Conservation (phyloP, 2,797 vertebrate species). For the Heterohyrax brucei region DNA sequence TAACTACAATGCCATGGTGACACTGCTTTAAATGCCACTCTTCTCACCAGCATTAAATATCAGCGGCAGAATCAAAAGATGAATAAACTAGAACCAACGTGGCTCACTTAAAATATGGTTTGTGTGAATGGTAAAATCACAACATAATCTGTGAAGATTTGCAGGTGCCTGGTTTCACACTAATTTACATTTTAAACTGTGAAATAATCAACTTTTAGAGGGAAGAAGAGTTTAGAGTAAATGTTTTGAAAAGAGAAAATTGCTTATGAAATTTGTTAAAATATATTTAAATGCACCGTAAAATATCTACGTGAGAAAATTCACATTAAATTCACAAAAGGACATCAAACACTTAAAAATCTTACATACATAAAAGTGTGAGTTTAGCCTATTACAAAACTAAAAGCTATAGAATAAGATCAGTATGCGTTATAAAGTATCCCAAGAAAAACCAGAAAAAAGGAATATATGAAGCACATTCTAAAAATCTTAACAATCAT, state of each 20-base stretch:
- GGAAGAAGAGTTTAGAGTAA: conserved; percentile 10
- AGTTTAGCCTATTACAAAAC: conserved; percentile 59
- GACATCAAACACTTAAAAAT: conserved; percentile 36
- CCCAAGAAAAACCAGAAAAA: conserved; percentile 50
- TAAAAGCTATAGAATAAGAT: conserved; percentile 38
- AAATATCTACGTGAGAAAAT: conserved; percentile 53
- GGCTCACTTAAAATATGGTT: conserved; percentile 16
- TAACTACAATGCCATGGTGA: not conserved
- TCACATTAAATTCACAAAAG: conserved; percentile 27
- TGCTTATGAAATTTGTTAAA: conserved; percentile 40
- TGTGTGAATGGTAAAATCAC: conserved; percentile 51
- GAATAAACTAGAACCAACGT: conserved; percentile 15
- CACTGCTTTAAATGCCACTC: no score
- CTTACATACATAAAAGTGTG: not conserved
- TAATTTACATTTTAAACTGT: not conserved
- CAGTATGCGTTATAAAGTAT: conserved; percentile 49
- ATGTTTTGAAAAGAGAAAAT: conserved; percentile 57
- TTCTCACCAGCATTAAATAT: not conserved
- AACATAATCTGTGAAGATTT: conserved; percentile 37
- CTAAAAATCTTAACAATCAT: not conserved
- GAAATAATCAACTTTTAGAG: conserved; percentile 16
- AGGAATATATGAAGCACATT: not conserved
- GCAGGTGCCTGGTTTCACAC: conserved; percentile 31
- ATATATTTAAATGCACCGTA: not conserved
- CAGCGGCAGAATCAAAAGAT: not conserved